These are phyloP conservation scores for Laothoe populi DNA, from an alignment of 2,888 invertebrate genomes.

Conservation along the genomic window DNA sequence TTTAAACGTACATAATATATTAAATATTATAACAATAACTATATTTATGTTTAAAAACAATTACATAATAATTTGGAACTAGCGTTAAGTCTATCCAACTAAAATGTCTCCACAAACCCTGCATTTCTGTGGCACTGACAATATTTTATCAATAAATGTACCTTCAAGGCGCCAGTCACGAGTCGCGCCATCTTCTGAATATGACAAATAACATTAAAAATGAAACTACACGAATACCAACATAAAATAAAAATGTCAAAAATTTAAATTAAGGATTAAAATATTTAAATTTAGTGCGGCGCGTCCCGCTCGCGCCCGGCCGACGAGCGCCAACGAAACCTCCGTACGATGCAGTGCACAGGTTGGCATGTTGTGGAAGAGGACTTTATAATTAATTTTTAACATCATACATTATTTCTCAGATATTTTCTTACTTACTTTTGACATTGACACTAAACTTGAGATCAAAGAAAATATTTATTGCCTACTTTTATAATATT, in stretches of 20 bases:
- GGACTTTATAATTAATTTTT: slow-evolving; percentile 37
- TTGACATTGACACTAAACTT: no score
- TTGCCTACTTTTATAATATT: no score
- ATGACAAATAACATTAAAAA: slow-evolving; percentile 85
- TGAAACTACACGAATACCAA: slow-evolving; percentile 84
- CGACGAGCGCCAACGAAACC: slow-evolving; percentile 50
- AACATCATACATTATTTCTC: not conserved
- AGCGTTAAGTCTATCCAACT: not conserved
- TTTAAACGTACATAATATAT: not conserved
- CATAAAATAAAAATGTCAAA: slow-evolving; percentile 85
- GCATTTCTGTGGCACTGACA: slow-evolving; percentile 45
- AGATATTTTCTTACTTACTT: no score
- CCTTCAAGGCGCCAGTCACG: slow-evolving; percentile 74
- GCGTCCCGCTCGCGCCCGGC: slow-evolving; percentile 67
- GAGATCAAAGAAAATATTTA: no score
- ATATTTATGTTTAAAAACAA: not conserved
- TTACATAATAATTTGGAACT: not conserved
- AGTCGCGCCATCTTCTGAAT: slow-evolving; percentile 71
- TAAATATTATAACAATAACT: not conserved
- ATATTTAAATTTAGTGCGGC: slow-evolving; percentile 85
- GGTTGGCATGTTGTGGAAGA: slow-evolving; percentile 47
- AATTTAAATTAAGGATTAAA: slow-evolving; percentile 86
- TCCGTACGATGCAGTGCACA: slow-evolving; percentile 40
- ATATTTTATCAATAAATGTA: slow-evolving; percentile 61
- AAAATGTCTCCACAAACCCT: slow-evolving; percentile 27